Evolutionary conservation across 2,113 vertebrate species (phyloP).

Genomic region (Orycteropus afer): DNA sequence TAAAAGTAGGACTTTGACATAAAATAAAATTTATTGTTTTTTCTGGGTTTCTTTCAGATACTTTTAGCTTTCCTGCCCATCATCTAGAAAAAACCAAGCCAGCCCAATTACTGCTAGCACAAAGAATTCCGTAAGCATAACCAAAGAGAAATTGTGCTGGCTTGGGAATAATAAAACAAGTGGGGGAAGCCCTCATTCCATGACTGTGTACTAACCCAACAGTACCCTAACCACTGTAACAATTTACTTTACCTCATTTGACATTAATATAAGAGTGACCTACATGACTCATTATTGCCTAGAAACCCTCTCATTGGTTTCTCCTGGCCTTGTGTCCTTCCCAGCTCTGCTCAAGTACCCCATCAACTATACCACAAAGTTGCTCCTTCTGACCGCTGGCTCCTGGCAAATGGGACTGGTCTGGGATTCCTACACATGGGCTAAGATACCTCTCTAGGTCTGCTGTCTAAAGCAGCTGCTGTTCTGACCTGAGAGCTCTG

Average conservation of each 20-base stretch:
- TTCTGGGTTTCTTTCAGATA: neutral
- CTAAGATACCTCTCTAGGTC: too few species aligned
- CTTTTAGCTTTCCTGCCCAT: neutral
- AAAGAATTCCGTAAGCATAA: neutral
- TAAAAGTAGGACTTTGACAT: neutral
- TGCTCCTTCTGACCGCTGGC: neutral
- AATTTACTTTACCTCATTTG: too few species aligned
- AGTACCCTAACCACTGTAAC: too few species aligned
- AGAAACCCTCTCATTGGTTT: neutral
- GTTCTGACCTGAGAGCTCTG: too few species aligned
- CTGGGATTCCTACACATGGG: neutral
- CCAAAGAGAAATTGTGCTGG: neutral
- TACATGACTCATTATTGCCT: neutral
- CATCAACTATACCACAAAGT: too few species aligned
- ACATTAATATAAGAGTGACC: neutral
- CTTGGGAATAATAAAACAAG: too few species aligned
- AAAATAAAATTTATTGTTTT: neutral
- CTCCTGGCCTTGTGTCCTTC: neutral
- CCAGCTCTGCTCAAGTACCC: too few species aligned
- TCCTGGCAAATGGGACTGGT: too few species aligned
- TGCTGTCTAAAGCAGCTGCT: too few species aligned
- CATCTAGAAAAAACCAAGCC: neutral
- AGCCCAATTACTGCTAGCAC: neutral
- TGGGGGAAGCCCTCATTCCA: too few species aligned
- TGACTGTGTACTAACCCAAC: too few species aligned